Percentiles rank a stretch among this genome's conserved stretches.
Conservation (phyloP, 2,888 invertebrate genomes). For the Hyppa rectilinea region DNA sequence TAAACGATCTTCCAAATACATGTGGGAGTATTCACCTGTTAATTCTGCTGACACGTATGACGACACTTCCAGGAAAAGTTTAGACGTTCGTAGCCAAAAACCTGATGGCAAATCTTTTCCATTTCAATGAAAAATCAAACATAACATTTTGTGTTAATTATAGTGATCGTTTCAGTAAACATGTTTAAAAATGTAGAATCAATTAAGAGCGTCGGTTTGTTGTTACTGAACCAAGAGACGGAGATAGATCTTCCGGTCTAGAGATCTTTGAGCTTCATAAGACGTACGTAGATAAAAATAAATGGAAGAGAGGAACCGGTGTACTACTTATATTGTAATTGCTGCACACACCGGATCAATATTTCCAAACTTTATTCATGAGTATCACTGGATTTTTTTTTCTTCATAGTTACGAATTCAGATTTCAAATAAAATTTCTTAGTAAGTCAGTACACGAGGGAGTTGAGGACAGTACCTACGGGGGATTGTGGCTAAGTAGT, state of each 20-base stretch:
- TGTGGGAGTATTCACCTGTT: conserved; percentile 22
- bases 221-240: conserved; percentile 18
- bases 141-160: not conserved
- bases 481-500: no score
- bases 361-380: conserved; percentile 3
- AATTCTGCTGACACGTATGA: conserved; percentile 7
- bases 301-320: conserved; percentile 33
- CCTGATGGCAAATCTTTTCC: not conserved
- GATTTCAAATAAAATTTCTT: conserved; percentile 16
- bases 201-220: conserved; percentile 45
- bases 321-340: conserved; percentile 30
- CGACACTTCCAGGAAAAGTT: conserved; percentile 38
- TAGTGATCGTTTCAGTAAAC: conserved; percentile 29
- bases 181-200: conserved; percentile 39
- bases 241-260: conserved; percentile 42
- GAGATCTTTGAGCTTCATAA: conserved; percentile 27
- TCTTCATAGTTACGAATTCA: not conserved
- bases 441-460: conserved; percentile 6
- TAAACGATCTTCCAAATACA: conserved; percentile 3
- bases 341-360: conserved; percentile 18
- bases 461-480: no score
- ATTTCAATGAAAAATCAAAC: conserved; percentile 16
- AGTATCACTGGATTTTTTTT: not conserved
- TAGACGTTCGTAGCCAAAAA: conserved; percentile 28
- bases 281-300: conserved; percentile 38